Base-by-base conservation (phyloP, 2,797 vertebrate genomes). In the Anas capensis region DNA sequence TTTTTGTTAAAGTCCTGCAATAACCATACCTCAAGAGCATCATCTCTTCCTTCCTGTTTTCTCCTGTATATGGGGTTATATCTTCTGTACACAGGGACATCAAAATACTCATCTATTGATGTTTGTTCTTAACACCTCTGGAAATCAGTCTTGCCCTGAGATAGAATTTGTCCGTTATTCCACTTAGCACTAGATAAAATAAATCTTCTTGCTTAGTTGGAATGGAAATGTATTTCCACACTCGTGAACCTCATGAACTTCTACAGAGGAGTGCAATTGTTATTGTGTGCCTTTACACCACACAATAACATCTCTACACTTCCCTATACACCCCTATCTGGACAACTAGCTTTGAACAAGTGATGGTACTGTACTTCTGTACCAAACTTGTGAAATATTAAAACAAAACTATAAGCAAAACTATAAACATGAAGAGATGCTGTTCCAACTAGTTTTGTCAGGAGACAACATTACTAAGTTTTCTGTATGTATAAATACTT, bases 51-150 rank as follows among this genome's bases (percentile, higher is more conserved):
- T 84, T 84, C 27, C 1, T 4, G 14, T 75, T 24, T 73, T 84
- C 31, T 38, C 21, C 14, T 64, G 24, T 10, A 8, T 24, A 57
- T 77, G 46, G 12, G 15, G 5, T 69, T 92, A 72, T 85, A 82
- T 48, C 54, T 89, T 20, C 42, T 51, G 18, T 83, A 29, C 36
- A 49, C 7, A 57, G 44, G 60, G 33, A 61, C 17, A 53, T 82
- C 68, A 51, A 80, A 87, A 58, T 70, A 31, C 34, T 77, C 72
- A 29, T 66, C 26, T 31, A 5, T 5, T 26, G 36, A 85, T 76
- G 60, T n/a, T 92, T 89, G 65, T 87, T 94, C 86, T 87, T 79
- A 82, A 77, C 71, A 77, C 85, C 60, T 81, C 60, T 86, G 65
- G 53, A 88, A 83, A 71, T 88, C 26, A 77, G 36, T 42, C 26